phyloP scores from a whole-genome alignment of 2,797 vertebrate genomes.

The Mionectes olivaceus region DNA sequence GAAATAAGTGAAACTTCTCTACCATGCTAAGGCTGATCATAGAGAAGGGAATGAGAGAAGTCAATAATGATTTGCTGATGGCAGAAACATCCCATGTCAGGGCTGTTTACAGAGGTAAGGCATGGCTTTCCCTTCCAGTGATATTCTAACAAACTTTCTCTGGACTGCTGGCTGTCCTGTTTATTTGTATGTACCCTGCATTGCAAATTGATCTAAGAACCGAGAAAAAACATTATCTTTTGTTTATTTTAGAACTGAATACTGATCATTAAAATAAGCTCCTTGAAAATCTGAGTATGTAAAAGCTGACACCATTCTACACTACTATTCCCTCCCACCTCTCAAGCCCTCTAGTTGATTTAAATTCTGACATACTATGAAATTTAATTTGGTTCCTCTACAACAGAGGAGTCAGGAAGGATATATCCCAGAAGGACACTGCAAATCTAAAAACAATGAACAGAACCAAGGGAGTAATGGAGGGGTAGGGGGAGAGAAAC shows the following conservation, averaged over 20 bases:
- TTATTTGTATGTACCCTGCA: neutral
- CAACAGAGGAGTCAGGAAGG: neutral
- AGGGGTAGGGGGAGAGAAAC: neutral
- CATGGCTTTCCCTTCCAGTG: neutral
- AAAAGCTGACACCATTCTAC: neutral
- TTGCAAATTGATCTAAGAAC: neutral
- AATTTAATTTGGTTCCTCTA: neutral
- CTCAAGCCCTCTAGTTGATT: neutral
- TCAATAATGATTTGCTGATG: neutral
- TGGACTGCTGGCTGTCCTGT: neutral
- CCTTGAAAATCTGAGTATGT: neutral
- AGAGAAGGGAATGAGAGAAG: neutral
- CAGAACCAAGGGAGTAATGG: neutral
- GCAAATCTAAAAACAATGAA: neutral
- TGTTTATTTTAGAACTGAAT: neutral
- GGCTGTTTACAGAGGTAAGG: neutral
- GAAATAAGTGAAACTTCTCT: neutral
- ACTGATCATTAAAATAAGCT: neutral
- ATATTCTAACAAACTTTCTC: neutral
- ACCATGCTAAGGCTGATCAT: neutral
- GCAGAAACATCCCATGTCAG: neutral
- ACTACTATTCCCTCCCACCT: neutral
- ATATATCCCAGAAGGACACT: neutral
- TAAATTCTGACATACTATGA: neutral
- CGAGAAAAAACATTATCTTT: neutral